Conservation (phyloP, 2,797 vertebrate genomes). For the Otolemur crassicaudatus region DNA sequence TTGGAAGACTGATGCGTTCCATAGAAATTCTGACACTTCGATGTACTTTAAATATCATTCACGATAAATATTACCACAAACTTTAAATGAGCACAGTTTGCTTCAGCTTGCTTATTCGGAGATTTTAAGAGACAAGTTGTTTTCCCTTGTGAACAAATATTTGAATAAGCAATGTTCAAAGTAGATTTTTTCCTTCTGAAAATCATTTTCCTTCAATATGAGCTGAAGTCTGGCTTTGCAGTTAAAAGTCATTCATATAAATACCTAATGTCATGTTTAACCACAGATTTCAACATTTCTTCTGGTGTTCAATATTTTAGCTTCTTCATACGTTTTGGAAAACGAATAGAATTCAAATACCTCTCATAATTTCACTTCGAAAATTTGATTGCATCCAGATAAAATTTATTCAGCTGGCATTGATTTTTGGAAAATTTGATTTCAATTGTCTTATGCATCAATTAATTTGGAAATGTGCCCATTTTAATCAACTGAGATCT, state of each 20-base stretch:
- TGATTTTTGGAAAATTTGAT: background rate
- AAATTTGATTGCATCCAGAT: background rate
- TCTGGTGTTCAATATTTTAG: background rate
- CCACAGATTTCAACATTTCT: background rate
- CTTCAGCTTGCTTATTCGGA: background rate
- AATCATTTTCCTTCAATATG: background rate
- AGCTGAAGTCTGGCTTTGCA: slow-evolving; percentile 19
- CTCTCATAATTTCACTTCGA: background rate
- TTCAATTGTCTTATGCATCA: background rate
- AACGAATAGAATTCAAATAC: background rate
- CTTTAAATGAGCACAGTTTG: slow-evolving; percentile 35
- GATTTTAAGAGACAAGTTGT: background rate
- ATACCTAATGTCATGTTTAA: background rate
- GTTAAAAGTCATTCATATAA: background rate
- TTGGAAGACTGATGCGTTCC: slow-evolving; percentile 70
- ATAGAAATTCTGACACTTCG: slow-evolving; percentile 62
- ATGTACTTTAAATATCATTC: background rate
- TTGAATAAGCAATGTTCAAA: slow-evolving; percentile 9
- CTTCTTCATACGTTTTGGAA: background rate
- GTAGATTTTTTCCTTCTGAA: slow-evolving; percentile 14
- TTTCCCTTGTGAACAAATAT: background rate
- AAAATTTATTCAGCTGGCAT: background rate
- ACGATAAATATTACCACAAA: slow-evolving; percentile 29
- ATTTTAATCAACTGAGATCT: background rate
- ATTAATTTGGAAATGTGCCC: background rate